A percentile compares a stretch with the other conserved stretches of the same genome.
Conservation (phyloP, 2,888 invertebrate species). For the Euphydryas editha region DNA sequence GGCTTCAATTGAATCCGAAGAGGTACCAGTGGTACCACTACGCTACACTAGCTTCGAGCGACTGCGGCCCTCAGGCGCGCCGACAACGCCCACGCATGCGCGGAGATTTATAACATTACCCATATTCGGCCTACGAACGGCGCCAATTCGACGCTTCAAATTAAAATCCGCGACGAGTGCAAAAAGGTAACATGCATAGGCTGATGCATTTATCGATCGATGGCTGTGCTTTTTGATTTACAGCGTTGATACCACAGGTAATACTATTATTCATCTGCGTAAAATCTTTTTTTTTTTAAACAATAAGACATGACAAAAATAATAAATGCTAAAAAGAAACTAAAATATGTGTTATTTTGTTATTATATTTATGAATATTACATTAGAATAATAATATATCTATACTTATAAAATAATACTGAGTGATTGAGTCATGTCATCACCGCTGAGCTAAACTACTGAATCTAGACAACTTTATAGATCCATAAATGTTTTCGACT, state of each 20-base stretch:
- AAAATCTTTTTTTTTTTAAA: conserved; percentile 10
- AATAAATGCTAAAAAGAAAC: too few relatives aligned
- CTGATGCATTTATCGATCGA: conserved; percentile 71
- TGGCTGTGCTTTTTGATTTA: conserved; percentile 73
- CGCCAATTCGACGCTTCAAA: conserved; percentile 81
- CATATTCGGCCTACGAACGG: conserved; percentile 79
- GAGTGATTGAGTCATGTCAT: too few relatives aligned
- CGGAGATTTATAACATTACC: conserved; percentile 82
- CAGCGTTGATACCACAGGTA: conserved; percentile 37
- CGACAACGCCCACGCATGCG: conserved; percentile 62
- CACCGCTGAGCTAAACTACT: too few relatives aligned
- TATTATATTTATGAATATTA: too few relatives aligned
- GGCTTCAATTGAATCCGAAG: conserved; percentile 68
- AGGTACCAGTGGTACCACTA: conserved; percentile 43
- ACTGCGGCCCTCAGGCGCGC: conserved; percentile 54
- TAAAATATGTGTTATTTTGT: too few relatives aligned
- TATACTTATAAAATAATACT: too few relatives aligned
- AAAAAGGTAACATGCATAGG: conserved; percentile 67
- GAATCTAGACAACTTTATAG: too few relatives aligned
- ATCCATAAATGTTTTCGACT: too few relatives aligned
- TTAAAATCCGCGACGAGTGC: conserved; percentile 74
- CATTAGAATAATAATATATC: too few relatives aligned
- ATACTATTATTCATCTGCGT: conserved; percentile 5
- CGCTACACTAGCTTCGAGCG: conserved; percentile 34
- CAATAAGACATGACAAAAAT: not conserved